Evolutionary conservation across 2,888 invertebrate species (phyloP).

Genomic region (Therioaphis trifolii): DNA sequence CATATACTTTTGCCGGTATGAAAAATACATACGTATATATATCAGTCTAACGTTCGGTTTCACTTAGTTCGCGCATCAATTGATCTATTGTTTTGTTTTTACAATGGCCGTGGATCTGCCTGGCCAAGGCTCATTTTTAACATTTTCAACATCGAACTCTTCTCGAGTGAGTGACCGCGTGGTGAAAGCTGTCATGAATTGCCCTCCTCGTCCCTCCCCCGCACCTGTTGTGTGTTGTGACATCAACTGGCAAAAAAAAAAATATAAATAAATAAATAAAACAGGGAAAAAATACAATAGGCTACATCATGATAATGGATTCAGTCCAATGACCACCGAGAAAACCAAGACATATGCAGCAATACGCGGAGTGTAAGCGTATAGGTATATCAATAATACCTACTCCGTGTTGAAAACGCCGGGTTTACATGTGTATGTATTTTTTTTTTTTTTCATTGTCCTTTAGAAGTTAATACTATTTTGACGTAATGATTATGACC

Average conservation of each 20-base stretch:
- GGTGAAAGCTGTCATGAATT: constrained; percentile 57
- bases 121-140: constrained; percentile 47
- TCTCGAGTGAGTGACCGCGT: constrained; percentile 59
- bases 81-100: constrained; percentile 60
- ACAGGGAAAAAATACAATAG: constrained; percentile 50
- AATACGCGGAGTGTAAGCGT: neutral
- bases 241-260: constrained; percentile 43
- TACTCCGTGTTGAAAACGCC: neutral
- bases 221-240: constrained; percentile 39
- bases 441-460: constrained; percentile 28
- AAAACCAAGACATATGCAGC: constrained; percentile 57
- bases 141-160: constrained; percentile 48
- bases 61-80: constrained; percentile 58
- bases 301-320: constrained; percentile 50
- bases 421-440: neutral
- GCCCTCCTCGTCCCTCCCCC: constrained; percentile 28
- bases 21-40: constrained; percentile 18
- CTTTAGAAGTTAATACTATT: constrained; percentile 34
- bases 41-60: constrained; percentile 42
- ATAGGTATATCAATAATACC: neutral
- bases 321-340: constrained; percentile 60
- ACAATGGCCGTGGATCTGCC: constrained; percentile 53
- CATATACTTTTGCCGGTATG: constrained; percentile 19
- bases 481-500: constrained; percentile 55
- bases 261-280: constrained; percentile 11